Evolutionary conservation across 2,888 invertebrate species (phyloP).

Genomic region (Oxycera nigricornis): DNA sequence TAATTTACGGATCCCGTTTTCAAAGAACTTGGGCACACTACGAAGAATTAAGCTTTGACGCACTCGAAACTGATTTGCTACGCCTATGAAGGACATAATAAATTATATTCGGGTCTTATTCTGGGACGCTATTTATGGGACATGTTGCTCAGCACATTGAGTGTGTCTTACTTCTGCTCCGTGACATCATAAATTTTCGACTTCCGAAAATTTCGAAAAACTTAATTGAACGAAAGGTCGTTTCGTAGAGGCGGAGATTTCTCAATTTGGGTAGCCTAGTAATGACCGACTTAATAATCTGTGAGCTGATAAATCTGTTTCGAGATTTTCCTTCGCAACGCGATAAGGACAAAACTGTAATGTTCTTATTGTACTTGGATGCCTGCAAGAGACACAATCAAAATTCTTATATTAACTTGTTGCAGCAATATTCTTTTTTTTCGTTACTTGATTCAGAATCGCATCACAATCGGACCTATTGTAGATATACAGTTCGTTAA

Average conservation of each 20-base stretch:
- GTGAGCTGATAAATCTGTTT: conserved; percentile 32
- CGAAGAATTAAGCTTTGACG: no score
- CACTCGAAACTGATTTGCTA: no score
- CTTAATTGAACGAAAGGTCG: conserved; percentile 43
- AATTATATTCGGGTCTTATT: no score
- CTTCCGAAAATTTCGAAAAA: conserved; percentile 45
- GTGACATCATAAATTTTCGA: conserved; percentile 39
- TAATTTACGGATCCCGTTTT: no score
- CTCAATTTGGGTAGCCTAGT: conserved; percentile 35
- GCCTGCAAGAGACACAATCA: conserved; percentile 28
- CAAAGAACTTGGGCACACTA: no score
- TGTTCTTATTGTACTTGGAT: conserved; percentile 40
- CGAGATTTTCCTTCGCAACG: conserved; percentile 36
- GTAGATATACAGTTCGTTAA: conserved; percentile 30
- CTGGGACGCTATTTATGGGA: conserved; percentile 27
- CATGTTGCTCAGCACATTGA: neutral
- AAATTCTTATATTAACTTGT: neutral
- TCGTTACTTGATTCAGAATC: conserved; percentile 38
- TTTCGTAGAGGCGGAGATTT: conserved; percentile 38
- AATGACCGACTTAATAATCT: conserved; percentile 41
- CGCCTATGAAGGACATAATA: no score
- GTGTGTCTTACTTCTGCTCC: conserved; percentile 36
- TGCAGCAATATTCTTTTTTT: neutral
- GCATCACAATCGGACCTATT: conserved; percentile 40
- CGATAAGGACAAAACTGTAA: conserved; percentile 37